Conservation (phyloP, 2,113 vertebrate species). For the Myotis brandtii region DNA sequence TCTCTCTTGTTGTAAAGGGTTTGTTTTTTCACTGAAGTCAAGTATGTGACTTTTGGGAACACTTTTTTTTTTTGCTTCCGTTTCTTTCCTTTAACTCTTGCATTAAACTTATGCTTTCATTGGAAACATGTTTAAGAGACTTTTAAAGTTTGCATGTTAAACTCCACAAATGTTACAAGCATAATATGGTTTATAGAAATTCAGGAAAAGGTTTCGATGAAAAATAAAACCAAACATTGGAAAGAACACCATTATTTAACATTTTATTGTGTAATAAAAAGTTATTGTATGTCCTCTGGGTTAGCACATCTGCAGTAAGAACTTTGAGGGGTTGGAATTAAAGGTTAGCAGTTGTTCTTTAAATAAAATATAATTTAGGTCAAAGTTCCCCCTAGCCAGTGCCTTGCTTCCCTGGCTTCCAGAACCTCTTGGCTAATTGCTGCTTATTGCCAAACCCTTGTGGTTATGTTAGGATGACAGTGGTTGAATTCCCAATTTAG, state of each 20-base stretch:
- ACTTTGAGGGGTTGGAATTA: conserved; percentile 58
- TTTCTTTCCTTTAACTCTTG: conserved; percentile 65
- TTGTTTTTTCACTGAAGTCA: conserved; percentile 59
- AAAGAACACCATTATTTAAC: conserved; percentile 62
- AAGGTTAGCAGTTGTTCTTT: conserved; percentile 66
- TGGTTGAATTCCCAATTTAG: conserved; percentile 40
- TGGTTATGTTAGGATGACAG: conserved; percentile 41
- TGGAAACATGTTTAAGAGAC: conserved; percentile 58
- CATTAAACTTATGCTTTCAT: conserved; percentile 61
- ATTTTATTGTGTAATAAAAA: conserved; percentile 73
- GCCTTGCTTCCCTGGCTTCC: neutral
- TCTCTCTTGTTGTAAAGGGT: conserved; percentile 35
- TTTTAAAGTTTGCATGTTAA: conserved; percentile 73
- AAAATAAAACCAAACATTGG: conserved; percentile 70
- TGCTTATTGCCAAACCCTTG: conserved; percentile 48
- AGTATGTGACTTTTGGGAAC: conserved; percentile 56
- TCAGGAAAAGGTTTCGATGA: conserved; percentile 65
- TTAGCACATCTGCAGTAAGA: conserved; percentile 61
- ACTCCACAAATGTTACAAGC: conserved; percentile 47
- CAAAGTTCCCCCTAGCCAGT: conserved; percentile 39
- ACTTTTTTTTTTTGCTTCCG: neutral
- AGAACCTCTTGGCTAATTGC: conserved; percentile 57
- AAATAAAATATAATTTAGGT: conserved; percentile 60
- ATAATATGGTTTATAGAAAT: conserved; percentile 55
- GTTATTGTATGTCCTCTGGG: conserved; percentile 64